Base-by-base conservation (phyloP, 2,113 vertebrate genomes). In the Neofelis nebulosa region DNA sequence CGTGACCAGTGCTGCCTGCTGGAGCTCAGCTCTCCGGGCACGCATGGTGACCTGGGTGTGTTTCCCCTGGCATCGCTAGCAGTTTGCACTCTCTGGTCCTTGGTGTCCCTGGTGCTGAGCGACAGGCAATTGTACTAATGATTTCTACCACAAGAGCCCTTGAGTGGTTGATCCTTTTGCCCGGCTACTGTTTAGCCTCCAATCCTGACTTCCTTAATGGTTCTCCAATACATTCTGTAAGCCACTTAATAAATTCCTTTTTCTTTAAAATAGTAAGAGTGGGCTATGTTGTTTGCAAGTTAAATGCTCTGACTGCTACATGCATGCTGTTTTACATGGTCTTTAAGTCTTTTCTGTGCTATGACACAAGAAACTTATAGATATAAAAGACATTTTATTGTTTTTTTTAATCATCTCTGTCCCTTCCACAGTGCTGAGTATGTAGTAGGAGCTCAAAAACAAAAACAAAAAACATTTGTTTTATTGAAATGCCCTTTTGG, bases 41-140 rank as follows among this genome's bases (percentile, higher is more conserved):
- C 57, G 19, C 1, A 2, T 15, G 6, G 45, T 25, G n/a, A 29
- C 31, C 0, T 4, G 48, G 8, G 3, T 4, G 29, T 29, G 3
- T 15, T 80, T 38, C 5, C 19, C 16, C 9, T 2, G 0, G 19
- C 6, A 11, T 71, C 12, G 19, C 13, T 10, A 48, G 38, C 0
- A 5, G 5, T n/a, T 48, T 45, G 7, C 1, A 9, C n/a, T 33
- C 27, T 50, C 38, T 41, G 57, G 19, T 31, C 8, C 10, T 50
- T 57, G 4, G 8, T 14, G 38, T 33, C 38, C 3, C 4, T 31
- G 21, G 16, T 36, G 27, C 27, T 16, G 12, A 86, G 66, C 0
- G 4, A 48, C 3, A 55, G 52, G n/a, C 65, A 29, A 23, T 1
- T 13, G 9, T 45, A 45, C 65, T 33, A 1, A 5, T 29, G 63